These are phyloP conservation scores for Oscheius sp. DNA, from an alignment of 2,888 invertebrate genomes.

Conservation along the genomic window DNA sequence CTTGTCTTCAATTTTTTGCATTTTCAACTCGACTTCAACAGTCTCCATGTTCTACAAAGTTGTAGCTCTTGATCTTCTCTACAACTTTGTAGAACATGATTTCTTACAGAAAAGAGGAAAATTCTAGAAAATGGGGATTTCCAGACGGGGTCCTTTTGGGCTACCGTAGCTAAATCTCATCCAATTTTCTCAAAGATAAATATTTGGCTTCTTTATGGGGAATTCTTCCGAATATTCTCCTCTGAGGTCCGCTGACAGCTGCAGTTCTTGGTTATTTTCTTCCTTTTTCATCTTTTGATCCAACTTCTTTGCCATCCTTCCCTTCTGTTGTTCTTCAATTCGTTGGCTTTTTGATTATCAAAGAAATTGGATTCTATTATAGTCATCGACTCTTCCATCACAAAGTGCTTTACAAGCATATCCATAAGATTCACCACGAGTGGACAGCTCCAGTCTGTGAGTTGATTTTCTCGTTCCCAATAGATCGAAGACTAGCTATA, in stretches of 20 bases:
- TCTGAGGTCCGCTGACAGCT: slow-evolving; percentile 3
- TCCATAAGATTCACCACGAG: slow-evolving; percentile 87
- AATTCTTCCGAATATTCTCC: slow-evolving; percentile 2
- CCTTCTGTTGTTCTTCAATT: slow-evolving; percentile 57
- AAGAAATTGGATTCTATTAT: slow-evolving; percentile 86
- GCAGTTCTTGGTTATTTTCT: neutral
- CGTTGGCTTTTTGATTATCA: slow-evolving; percentile 78
- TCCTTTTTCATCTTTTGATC: neutral
- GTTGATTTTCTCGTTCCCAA: too few species aligned
- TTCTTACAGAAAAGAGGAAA: too few species aligned
- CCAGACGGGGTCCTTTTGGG: too few species aligned
- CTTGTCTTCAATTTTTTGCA: too few species aligned
- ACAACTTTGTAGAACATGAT: too few species aligned
- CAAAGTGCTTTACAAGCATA: slow-evolving; percentile 80
- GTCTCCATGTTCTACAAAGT: too few species aligned
- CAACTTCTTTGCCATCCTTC: neutral
- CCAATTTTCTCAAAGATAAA: too few species aligned
- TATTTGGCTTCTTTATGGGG: neutral
- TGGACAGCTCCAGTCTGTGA: slow-evolving; percentile 82
- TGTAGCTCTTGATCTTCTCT: too few species aligned
- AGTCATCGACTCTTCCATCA: slow-evolving; percentile 82
- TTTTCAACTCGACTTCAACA: too few species aligned
- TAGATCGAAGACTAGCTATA: slow-evolving; percentile 46
- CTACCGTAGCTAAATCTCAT: too few species aligned
- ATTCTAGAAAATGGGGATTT: too few species aligned